These are phyloP conservation scores for Epiblema foenella DNA, from an alignment of 2,888 invertebrate species.

Conservation along the genomic window DNA sequence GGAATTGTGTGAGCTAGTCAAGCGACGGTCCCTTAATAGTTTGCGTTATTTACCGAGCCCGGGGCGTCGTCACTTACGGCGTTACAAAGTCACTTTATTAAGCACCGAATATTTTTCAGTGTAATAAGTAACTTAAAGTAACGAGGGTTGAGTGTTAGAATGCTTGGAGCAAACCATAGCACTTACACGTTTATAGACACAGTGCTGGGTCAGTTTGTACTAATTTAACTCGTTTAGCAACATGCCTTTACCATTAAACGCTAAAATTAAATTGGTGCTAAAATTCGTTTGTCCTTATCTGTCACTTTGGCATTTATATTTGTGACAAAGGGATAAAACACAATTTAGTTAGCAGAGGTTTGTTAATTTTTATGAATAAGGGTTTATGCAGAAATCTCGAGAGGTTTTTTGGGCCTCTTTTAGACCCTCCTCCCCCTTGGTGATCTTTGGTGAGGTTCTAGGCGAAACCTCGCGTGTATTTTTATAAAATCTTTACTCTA, in stretches of 20 bases:
- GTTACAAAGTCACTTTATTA: slow-evolving; percentile 16
- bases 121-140: slow-evolving; percentile 2
- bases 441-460: no score
- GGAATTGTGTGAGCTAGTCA: slow-evolving; percentile 23
- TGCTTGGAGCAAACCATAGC: neutral
- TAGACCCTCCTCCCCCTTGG: no score
- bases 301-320: no score
- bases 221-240: neutral
- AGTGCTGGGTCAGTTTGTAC: neutral
- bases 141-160: neutral
- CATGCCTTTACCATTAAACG: neutral
- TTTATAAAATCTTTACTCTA: no score
- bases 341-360: no score
- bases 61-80: slow-evolving; percentile 26
- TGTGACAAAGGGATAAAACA: no score
- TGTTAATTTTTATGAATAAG: no score
- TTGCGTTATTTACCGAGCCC: slow-evolving; percentile 32
- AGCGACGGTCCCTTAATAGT: slow-evolving; percentile 36
- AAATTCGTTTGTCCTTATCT: no score
- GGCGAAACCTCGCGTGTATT: no score
- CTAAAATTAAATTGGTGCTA: no score
- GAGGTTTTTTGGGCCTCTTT: no score
- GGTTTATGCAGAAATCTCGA: no score
- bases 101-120: slow-evolving; percentile 25
- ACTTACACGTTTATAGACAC: neutral